Percentiles rank a stretch among this genome's conserved stretches.
Conservation (phyloP, 2,888 invertebrate genomes). For the Dyspetes luteomarginatus region DNA sequence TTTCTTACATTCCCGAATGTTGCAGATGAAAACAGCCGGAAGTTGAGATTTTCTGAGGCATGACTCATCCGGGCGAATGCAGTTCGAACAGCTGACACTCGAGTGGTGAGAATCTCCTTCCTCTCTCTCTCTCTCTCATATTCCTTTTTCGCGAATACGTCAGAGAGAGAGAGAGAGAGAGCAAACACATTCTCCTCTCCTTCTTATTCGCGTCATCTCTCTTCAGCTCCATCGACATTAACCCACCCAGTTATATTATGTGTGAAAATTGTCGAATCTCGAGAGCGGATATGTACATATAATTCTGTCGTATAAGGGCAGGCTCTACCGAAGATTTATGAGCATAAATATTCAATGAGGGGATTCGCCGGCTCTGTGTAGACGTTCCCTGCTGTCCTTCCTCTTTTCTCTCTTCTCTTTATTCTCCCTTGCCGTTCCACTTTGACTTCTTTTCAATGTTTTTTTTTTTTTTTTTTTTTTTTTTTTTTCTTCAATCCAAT, state of each 20-base stretch:
- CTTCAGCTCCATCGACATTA: conserved; percentile 10
- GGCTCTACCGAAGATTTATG: conserved; percentile 50
- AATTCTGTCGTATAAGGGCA: conserved; percentile 22
- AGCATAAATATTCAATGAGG: conserved; percentile 61
- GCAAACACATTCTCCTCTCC: neutral
- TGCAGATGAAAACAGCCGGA: conserved; percentile 64
- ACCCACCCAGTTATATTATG: neutral
- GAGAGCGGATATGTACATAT: conserved; percentile 44
- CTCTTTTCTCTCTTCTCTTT: conserved; percentile 5
- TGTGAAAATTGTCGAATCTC: conserved; percentile 55
- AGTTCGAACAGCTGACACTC: conserved; percentile 68
- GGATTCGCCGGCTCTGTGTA: conserved; percentile 24
- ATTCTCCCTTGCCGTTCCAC: conserved; percentile 12
- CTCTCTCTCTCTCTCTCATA: neutral
- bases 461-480: neutral
- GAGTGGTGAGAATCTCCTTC: conserved; percentile 67
- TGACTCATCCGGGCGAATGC: conserved; percentile 67
- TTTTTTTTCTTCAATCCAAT: neutral
- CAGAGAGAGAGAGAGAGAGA: conserved; percentile 2
- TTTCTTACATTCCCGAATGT: conserved; percentile 43
- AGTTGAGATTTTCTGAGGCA: conserved; percentile 67
- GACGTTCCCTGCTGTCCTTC: neutral
- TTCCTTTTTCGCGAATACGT: conserved; percentile 1
- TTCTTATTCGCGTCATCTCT: neutral
- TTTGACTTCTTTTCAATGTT: neutral